Percentiles rank a stretch among this genome's conserved stretches.
phyloP scores from a whole-genome alignment of 2,113 vertebrate genomes.

The Merops nubicus region DNA sequence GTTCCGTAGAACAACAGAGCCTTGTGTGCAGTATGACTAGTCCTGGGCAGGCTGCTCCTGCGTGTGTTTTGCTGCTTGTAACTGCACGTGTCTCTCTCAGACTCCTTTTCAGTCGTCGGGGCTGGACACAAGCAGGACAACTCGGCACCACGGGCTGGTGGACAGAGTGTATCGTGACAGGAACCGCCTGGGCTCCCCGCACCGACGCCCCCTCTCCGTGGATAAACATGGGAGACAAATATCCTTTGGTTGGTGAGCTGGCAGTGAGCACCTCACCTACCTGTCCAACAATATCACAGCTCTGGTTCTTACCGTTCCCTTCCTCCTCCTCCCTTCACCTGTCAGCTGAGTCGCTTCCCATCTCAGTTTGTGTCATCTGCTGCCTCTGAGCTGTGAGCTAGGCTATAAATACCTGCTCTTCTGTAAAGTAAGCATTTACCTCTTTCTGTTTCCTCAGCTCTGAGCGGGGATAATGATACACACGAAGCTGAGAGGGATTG shows the following conservation, averaged over 20 bases:
- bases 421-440: neutral
- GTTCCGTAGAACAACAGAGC: neutral
- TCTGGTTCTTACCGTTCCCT: neutral
- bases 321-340: neutral
- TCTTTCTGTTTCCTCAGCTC: neutral
- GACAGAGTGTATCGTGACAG: constrained; percentile 95
- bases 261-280: neutral
- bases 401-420: neutral
- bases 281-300: rapidly evolving
- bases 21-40: rapidly evolving
- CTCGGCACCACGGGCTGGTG: constrained; percentile 95
- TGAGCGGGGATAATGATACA: neutral
- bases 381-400: neutral
- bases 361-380: neutral
- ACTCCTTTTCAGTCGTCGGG: constrained; percentile 90
- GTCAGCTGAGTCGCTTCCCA: neutral
- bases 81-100: constrained; percentile 35
- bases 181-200: constrained; percentile 91
- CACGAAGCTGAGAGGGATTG: neutral
- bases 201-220: constrained; percentile 91
- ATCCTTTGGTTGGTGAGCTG: constrained; percentile 82
- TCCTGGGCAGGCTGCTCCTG: neutral
- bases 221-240: constrained; percentile 97
- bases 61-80: rapidly evolving
- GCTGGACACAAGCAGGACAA: constrained; percentile 94